Conservation (phyloP, 2,888 invertebrate species). For the Acleris laterana region DNA sequence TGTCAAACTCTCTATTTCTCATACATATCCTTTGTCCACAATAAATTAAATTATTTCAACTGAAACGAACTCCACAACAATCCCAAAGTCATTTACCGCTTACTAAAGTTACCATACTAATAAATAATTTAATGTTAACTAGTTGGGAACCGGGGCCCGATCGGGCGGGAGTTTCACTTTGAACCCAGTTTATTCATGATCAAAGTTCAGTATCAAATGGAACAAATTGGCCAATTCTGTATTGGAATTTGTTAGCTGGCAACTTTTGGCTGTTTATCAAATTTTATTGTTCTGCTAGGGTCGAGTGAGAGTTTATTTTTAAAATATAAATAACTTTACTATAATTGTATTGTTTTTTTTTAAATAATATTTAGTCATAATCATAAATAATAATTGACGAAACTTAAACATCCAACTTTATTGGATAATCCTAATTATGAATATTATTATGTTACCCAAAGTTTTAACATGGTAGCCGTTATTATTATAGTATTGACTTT, state of each 20-base stretch:
- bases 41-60: background rate
- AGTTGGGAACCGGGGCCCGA: conserved; percentile 16
- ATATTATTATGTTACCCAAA: no score
- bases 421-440: no score
- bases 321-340: no score
- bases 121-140: conserved; percentile 32
- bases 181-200: conserved; percentile 23
- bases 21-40: no score
- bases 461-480: no score
- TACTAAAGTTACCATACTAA: conserved; percentile 17
- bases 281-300: conserved; percentile 16
- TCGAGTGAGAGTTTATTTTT: background rate
- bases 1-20: no score
- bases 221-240: conserved; percentile 26
- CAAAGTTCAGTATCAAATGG: conserved; percentile 22
- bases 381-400: no score
- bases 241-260: conserved; percentile 23
- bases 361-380: no score
- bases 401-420: no score
- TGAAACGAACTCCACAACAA: conserved; percentile 6
- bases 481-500: no score
- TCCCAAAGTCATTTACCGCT: conserved; percentile 6
- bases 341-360: no score
- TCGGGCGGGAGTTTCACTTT: conserved; percentile 26
- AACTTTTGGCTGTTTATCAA: conserved; percentile 27